These are phyloP conservation scores for Falcunculus frontatus DNA, from an alignment of 2,113 vertebrate genomes.

Conservation along the genomic window DNA sequence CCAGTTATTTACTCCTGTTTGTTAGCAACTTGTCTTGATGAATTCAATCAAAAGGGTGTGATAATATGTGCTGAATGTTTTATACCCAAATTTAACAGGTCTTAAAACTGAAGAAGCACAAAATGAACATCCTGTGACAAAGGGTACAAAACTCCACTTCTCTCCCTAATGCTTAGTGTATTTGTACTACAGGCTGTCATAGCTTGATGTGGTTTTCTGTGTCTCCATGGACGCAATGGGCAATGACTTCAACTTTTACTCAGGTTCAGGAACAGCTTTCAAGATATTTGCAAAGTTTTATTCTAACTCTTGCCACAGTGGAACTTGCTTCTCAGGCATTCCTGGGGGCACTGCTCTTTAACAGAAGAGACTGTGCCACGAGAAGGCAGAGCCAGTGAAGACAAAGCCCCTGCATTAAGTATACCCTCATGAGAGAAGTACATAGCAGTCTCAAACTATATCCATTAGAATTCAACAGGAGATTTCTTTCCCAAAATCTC, in stretches of 20 bases:
- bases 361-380: neutral
- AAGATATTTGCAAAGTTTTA: neutral
- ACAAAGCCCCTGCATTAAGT: neutral
- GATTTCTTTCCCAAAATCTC: neutral
- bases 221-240: neutral
- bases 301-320: neutral
- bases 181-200: neutral
- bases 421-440: neutral
- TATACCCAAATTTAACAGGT: neutral
- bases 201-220: neutral
- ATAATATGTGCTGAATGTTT: slow-evolving; percentile 21
- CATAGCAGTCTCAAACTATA: neutral
- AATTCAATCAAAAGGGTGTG: neutral
- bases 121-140: neutral
- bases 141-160: neutral
- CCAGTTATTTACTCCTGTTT: neutral
- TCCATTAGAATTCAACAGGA: neutral
- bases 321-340: neutral
- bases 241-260: neutral
- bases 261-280: neutral
- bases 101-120: neutral
- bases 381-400: neutral
- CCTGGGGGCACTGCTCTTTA: rapidly evolving
- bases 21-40: neutral
- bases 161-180: neutral